Evolutionary conservation across 2,888 invertebrate genomes (phyloP).

Genomic region (Phorcus lineatus): DNA sequence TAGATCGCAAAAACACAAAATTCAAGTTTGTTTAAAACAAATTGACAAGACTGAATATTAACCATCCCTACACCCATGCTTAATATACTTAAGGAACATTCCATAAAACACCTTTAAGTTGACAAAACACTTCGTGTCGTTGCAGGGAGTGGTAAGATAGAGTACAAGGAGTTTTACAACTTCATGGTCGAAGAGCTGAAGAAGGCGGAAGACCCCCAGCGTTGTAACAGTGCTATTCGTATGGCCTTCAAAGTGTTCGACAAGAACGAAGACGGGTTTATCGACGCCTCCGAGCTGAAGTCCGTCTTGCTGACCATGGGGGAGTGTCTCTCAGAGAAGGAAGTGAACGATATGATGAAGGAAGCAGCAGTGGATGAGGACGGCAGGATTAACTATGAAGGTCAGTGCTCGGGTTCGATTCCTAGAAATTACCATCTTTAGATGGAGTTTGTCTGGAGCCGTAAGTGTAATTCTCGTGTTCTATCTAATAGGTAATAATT

Average conservation of each 20-base stretch:
- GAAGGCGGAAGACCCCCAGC: conserved; percentile 47
- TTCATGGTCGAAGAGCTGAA: conserved; percentile 63
- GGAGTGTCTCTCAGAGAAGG: conserved; percentile 60
- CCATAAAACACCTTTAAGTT: too few relatives aligned
- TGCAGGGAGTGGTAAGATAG: conserved; percentile 63
- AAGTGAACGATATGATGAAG: conserved; percentile 63
- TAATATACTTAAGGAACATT: too few relatives aligned
- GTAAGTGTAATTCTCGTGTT: too few relatives aligned
- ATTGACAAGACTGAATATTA: too few relatives aligned
- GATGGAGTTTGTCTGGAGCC: too few relatives aligned
- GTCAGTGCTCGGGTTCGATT: conserved; percentile 33
- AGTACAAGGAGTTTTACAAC: conserved; percentile 61
- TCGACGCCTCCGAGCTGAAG: conserved; percentile 50
- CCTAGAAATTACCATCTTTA: too few relatives aligned
- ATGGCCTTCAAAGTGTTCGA: conserved; percentile 60
- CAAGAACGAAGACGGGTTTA: conserved; percentile 51
- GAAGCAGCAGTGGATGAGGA: conserved; percentile 64
- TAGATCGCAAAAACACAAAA: too few relatives aligned
- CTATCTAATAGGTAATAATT: too few relatives aligned
- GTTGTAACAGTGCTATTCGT: conserved; percentile 53
- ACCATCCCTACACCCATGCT: too few relatives aligned
- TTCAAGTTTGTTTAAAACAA: too few relatives aligned
- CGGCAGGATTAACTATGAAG: conserved; percentile 66
- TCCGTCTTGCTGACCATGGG: conserved; percentile 66
- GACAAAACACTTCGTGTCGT: neutral